phyloP scores from a whole-genome alignment of 2,113 vertebrate species.

The Hyaena hyaena region DNA sequence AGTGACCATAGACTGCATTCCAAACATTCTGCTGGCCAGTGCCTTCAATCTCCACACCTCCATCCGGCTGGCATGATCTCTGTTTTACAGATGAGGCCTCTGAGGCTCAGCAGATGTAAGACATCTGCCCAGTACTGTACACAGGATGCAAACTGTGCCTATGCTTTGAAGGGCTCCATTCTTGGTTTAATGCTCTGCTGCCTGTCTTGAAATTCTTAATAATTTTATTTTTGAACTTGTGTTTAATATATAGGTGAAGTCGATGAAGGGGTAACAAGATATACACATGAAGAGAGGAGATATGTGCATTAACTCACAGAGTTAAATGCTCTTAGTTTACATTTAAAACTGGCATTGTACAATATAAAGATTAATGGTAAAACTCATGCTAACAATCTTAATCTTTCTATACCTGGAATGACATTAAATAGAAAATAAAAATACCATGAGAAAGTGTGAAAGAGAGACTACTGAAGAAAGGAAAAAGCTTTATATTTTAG shows the following conservation, averaged over 20 bases:
- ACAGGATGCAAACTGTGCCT: background rate
- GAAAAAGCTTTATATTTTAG: background rate
- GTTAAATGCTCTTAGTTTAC: background rate
- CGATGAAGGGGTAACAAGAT: background rate
- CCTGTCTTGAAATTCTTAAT: background rate
- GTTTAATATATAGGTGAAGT: background rate
- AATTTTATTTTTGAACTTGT: background rate
- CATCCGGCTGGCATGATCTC: background rate
- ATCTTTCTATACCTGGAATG: slow-evolving; percentile 23
- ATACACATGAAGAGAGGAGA: background rate
- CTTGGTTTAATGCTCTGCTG: background rate
- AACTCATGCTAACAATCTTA: background rate
- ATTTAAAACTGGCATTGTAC: background rate
- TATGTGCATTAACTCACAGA: background rate
- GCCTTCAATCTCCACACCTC: background rate
- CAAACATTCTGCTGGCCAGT: background rate
- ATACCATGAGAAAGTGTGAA: background rate
- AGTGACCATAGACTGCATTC: background rate
- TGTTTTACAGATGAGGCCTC: background rate
- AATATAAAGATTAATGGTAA: background rate
- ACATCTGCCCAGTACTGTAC: background rate
- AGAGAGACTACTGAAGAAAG: slow-evolving; percentile 11
- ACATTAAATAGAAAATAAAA: background rate
- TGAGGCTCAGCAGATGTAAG: background rate
- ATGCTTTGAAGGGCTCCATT: background rate